Evolutionary conservation across 1,140 invertebrate species (phyloP).

Genomic region (Ceratina australensis): DNA sequence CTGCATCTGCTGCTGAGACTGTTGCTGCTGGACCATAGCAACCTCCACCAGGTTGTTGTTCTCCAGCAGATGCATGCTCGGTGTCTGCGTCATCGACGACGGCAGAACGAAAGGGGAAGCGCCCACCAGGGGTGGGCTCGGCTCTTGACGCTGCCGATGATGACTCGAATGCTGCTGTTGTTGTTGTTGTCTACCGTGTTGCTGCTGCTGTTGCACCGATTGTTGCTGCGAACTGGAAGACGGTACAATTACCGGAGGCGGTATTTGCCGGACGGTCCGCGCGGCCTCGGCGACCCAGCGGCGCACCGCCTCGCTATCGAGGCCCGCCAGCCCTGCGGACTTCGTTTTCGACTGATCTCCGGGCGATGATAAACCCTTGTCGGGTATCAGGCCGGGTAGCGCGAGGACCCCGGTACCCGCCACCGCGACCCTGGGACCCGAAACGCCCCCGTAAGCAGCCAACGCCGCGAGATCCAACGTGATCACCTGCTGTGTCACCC

Average conservation of each 20-base stretch:
- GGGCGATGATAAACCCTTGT: conserved; percentile 74
- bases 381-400: conserved; percentile 75
- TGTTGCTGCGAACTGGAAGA: conserved; percentile 58
- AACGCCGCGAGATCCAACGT: conserved; percentile 77
- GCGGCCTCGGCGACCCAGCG: conserved; percentile 78
- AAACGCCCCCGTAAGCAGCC: conserved; percentile 71
- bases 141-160: conserved; percentile 65
- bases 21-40: conserved; percentile 69
- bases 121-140: conserved; percentile 64
- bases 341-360: conserved; percentile 71
- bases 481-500: conserved; percentile 48
- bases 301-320: conserved; percentile 78
- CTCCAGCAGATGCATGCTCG: conserved; percentile 78
- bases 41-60: conserved; percentile 74
- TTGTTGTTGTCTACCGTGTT: conserved; percentile 57
- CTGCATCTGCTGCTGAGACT: conserved; percentile 59
- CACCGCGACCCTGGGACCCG: conserved; percentile 76
- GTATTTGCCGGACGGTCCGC: conserved; percentile 75
- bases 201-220: conserved; percentile 55
- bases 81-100: conserved; percentile 77
- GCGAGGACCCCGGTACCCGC: conserved; percentile 78
- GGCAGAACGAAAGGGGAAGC: conserved; percentile 66
- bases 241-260: conserved; percentile 69
- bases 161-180: conserved; percentile 63
- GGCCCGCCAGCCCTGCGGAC: conserved; percentile 78